These are phyloP conservation scores for Hydra vulgaris DNA, from an alignment of 30 jellyfish, hydroid and myxozoan species.

Conservation along the genomic window DNA sequence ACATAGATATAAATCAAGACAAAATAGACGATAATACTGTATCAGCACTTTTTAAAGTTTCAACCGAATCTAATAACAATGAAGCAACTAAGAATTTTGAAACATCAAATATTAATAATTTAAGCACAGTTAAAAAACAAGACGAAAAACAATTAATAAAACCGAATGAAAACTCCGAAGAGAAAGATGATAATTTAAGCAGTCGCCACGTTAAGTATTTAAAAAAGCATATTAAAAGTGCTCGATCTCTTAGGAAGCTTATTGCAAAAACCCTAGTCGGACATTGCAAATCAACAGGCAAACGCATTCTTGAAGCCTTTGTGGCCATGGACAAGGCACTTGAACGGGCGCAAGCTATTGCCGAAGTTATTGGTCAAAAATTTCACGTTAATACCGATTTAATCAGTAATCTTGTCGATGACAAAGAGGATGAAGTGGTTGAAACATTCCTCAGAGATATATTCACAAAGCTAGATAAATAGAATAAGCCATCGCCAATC, in stretches of 20 bases:
- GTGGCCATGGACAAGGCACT: slow-evolving; percentile 97
- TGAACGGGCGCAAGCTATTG: slow-evolving; percentile 94
- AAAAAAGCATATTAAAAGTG: slow-evolving; percentile 73
- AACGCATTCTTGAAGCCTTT: slow-evolving; percentile 81
- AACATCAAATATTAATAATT: not conserved
- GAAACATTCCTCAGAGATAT: slow-evolving; percentile 91
- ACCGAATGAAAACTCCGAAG: not conserved
- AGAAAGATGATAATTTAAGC: not conserved
- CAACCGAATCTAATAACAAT: not conserved
- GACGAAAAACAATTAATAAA: slow-evolving; percentile 13
- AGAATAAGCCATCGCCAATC: not conserved
- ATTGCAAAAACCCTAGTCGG: slow-evolving; percentile 82
- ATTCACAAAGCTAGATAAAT: slow-evolving; percentile 40
- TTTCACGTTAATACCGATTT: slow-evolving; percentile 63
- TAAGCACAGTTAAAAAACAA: not conserved
- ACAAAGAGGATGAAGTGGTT: slow-evolving; percentile 92
- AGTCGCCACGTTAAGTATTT: slow-evolving; percentile 54
- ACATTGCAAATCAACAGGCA: slow-evolving; percentile 97
- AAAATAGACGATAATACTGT: slow-evolving; percentile 14
- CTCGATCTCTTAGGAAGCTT: slow-evolving; percentile 72
- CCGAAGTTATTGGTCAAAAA: slow-evolving; percentile 87
- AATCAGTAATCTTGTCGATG: slow-evolving; percentile 68
- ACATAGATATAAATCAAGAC: slow-evolving; percentile 63
- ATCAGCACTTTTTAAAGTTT: not conserved
- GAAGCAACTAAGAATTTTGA: not conserved